phyloP scores from a whole-genome alignment of 1,140 invertebrate species.

The Macrobrachium nipponense region DNA sequence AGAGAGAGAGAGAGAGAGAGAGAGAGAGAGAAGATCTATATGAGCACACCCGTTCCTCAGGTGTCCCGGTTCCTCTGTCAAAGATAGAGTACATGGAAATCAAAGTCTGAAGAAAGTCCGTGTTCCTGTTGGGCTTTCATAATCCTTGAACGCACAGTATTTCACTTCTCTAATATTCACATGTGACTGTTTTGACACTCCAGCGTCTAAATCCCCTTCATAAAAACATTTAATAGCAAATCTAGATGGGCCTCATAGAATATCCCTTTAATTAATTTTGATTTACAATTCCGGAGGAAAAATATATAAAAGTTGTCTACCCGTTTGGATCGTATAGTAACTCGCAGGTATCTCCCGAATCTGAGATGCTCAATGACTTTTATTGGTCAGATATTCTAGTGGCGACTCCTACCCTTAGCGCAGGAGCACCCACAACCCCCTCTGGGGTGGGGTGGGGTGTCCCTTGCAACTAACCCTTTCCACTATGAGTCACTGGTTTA shows the following conservation, averaged over 20 bases:
- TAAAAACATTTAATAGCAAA: constrained; percentile 3
- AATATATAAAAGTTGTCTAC: neutral
- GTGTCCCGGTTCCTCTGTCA: too few species aligned
- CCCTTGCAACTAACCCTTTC: neutral
- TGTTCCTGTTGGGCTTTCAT: too few species aligned
- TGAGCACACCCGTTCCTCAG: too few species aligned
- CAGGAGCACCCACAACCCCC: neutral
- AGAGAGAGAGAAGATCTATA: too few species aligned
- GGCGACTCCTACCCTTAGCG: constrained; percentile 2
- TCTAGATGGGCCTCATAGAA: constrained; percentile 17
- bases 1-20: too few species aligned
- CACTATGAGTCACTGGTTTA: constrained; percentile 2
- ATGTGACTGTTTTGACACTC: neutral
- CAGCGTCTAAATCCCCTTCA: neutral
- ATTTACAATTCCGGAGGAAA: constrained; percentile 39
- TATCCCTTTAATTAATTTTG: constrained; percentile 57
- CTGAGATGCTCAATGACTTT: constrained; percentile 52
- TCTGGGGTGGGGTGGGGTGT: neutral
- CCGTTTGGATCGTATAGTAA: constrained; percentile 29
- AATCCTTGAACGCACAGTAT: too few species aligned
- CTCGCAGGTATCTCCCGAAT: constrained; percentile 43
- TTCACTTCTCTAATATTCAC: too few species aligned
- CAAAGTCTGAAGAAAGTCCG: too few species aligned
- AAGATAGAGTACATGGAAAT: too few species aligned
- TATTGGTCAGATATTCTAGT: constrained; percentile 28